Base-by-base conservation (phyloP, 2,888 invertebrate species). In the Atethmia centrago region DNA sequence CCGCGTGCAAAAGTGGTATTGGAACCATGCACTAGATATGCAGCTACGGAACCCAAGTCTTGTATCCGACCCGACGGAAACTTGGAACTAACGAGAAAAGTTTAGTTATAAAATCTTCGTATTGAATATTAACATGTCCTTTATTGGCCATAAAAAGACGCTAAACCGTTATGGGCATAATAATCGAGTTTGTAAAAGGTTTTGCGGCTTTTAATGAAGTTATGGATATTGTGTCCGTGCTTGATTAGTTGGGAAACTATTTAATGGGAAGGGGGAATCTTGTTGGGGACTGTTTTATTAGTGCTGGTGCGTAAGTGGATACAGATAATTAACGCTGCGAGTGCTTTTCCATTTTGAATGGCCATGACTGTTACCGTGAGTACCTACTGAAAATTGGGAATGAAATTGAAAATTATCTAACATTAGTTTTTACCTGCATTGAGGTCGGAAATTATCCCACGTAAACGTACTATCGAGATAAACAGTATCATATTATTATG, bases 111-210 rank as follows among this genome's bases (percentile, higher is more conserved):
- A 93, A 93, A 94, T 93, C 90, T 90, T 91, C 91, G 92, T 92
- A 94, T 94, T 94, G 94, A 94, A 94, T 94, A 94, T 94, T 94
- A 94, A 93, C 93, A 93, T 91, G 92, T 90, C 89, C 90, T 92
- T 93, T 93, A 94, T 93, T 89, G 92, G 89, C 87, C 90, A 91
- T 94, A 92, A 93, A 93, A 91, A 89, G 88, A 79, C 82, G 85
- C 68, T 77, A 85, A 82, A 85, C 88, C 87, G 88, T 92, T 91
- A 93, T 89, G 88, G 83, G 83, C 87, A 89, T 92, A 90, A 90
- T 92, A 91, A 92, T 92, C 87, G 91, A 91, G 89, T 88, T 89
- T 82, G 80, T 61, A 80, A 88, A 89, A 83, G 88, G 89, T 88
- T 88, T 87, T 79, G 73, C 74, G 36, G 82, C 71, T 78, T 87